These are phyloP conservation scores for Odontocolon sp. DNA, from an alignment of 2,888 invertebrate species.

Conservation along the genomic window DNA sequence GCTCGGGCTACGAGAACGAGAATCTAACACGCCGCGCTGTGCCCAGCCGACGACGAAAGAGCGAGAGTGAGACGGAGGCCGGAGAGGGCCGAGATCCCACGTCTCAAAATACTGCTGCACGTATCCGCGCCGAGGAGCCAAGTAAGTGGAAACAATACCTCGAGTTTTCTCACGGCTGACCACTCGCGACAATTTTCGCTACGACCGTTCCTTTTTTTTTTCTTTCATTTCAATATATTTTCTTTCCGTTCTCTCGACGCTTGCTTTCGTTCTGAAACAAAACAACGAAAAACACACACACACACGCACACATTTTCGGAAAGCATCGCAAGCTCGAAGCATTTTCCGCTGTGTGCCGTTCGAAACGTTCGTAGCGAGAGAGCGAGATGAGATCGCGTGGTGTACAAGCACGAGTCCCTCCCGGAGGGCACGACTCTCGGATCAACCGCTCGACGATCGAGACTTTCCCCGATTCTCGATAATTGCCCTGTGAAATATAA, in stretches of 20 bases:
- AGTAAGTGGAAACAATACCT: slow-evolving; percentile 73
- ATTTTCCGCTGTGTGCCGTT: no score
- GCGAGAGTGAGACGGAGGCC: slow-evolving; percentile 26
- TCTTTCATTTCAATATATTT: neutral
- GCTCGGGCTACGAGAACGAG: slow-evolving; percentile 67
- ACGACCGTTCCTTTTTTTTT: neutral
- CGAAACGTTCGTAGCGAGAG: no score
- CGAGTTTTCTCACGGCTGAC: slow-evolving; percentile 51
- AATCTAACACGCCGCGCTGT: slow-evolving; percentile 69
- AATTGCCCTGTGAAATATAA: neutral
- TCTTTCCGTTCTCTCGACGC: no score
- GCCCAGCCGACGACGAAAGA: slow-evolving; percentile 63
- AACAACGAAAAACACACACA: no score
- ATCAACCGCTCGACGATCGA: no score
- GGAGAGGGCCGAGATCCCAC: slow-evolving; percentile 60
- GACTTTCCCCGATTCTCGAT: neutral
- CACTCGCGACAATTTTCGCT: slow-evolving; percentile 1
- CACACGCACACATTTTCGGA: no score
- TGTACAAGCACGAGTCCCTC: no score
- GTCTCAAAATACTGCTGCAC: slow-evolving; percentile 72
- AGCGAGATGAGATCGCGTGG: neutral
- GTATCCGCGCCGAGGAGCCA: slow-evolving; percentile 66
- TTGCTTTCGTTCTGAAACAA: no score
- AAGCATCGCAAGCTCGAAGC: no score
- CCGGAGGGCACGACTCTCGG: neutral